Percentiles rank a stretch among this genome's conserved stretches.
Evolutionary conservation across 2,888 invertebrate genomes (phyloP).

Genomic region (Rutpela maculata): DNA sequence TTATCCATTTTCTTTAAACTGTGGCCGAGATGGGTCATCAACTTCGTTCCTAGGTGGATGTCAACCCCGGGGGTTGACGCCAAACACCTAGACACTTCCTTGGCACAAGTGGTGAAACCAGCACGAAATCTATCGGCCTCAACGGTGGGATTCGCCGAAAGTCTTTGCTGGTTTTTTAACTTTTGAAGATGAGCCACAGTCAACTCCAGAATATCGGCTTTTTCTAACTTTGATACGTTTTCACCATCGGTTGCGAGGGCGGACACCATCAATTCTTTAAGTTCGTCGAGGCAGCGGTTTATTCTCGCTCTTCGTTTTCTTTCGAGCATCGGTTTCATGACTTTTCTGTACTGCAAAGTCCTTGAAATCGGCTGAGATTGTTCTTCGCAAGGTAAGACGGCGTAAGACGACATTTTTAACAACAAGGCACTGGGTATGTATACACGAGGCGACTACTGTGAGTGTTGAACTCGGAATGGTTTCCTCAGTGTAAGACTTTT

Average conservation of each 20-base stretch:
- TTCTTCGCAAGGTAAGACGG: constrained; percentile 65
- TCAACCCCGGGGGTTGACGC: constrained; percentile 91
- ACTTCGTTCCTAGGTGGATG: constrained; percentile 87
- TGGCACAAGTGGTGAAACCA: constrained; percentile 91
- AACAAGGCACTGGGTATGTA: constrained; percentile 45
- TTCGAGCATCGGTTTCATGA: constrained; percentile 94
- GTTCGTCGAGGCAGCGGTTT: constrained; percentile 92
- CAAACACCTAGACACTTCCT: constrained; percentile 89
- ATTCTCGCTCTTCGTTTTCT: constrained; percentile 91
- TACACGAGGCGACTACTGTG: constrained; percentile 62
- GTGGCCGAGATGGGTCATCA: constrained; percentile 92
- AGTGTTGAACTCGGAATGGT: constrained; percentile 73
- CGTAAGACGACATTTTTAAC: constrained; percentile 49
- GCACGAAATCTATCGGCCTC: constrained; percentile 89
- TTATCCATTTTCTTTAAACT: constrained; percentile 86
- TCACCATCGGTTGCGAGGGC: constrained; percentile 91
- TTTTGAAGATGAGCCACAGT: constrained; percentile 91
- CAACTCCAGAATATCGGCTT: constrained; percentile 90
- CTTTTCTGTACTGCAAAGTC: constrained; percentile 95
- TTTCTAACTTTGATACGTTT: constrained; percentile 90
- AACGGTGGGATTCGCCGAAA: constrained; percentile 82
- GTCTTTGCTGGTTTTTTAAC: constrained; percentile 85
- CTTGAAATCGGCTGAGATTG: constrained; percentile 81
- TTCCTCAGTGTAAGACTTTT: constrained; percentile 70
- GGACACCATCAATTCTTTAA: constrained; percentile 91